A percentile compares a stretch with the other conserved stretches of the same genome.
These are phyloP conservation scores for Strigops habroptila DNA, from an alignment of 2,113 vertebrate genomes.

Conservation along the genomic window DNA sequence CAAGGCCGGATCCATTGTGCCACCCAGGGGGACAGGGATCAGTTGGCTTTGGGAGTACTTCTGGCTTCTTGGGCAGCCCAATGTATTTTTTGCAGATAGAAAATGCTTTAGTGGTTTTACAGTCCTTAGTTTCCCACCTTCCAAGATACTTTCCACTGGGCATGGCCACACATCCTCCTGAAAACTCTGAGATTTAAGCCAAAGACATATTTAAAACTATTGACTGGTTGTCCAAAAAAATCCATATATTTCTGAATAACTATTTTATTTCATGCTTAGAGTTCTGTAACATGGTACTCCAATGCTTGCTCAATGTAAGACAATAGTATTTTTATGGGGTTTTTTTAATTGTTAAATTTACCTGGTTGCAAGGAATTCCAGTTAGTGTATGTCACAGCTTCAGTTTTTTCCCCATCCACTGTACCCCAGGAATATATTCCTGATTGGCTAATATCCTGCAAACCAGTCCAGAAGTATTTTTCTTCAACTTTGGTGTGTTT, in stretches of 20 bases:
- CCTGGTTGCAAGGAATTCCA: slow-evolving; percentile 88
- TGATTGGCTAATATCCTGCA: slow-evolving; percentile 79
- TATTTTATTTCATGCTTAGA: neutral
- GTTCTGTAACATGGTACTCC: neutral
- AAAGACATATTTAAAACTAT: neutral
- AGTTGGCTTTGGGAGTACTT: slow-evolving; percentile 69
- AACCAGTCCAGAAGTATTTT: slow-evolving; percentile 88
- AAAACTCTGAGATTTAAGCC: slow-evolving; percentile 57
- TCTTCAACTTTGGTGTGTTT: slow-evolving; percentile 68
- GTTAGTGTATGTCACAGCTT: slow-evolving; percentile 80
- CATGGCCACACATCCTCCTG: slow-evolving; percentile 85
- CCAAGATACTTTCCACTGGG: slow-evolving; percentile 79
- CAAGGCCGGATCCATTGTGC: slow-evolving; percentile 69
- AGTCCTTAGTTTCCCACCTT: slow-evolving; percentile 88
- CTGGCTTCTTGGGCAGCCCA: slow-evolving; percentile 52
- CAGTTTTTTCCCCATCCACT: slow-evolving; percentile 39
- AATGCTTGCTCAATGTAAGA: neutral
- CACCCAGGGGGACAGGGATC: slow-evolving; percentile 86
- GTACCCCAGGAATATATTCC: slow-evolving; percentile 87
- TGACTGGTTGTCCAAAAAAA: neutral
- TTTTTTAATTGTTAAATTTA: slow-evolving; percentile 47
- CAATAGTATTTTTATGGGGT: accelerated
- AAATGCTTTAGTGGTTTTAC: slow-evolving; percentile 83
- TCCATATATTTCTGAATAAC: neutral
- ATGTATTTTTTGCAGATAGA: slow-evolving; percentile 86